Evolutionary conservation across 2,797 vertebrate genomes (phyloP).

Genomic region (Linurgus olivaceus): DNA sequence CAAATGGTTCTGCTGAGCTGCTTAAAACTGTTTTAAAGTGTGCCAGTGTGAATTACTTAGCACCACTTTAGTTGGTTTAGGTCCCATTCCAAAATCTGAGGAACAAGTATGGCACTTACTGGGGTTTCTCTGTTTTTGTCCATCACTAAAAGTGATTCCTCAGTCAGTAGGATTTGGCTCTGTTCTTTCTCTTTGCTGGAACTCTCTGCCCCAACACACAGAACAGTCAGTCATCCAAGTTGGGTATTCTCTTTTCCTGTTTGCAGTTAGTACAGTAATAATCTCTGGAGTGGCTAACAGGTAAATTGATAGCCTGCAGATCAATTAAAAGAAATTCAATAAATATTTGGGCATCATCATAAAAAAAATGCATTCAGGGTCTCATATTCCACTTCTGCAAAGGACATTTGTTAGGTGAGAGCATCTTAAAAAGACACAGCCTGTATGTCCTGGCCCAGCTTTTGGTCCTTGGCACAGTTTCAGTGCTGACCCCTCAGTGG

Average conservation of each 20-base stretch:
- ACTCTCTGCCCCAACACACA: not conserved
- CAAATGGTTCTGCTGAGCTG: not conserved
- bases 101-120: fast-evolving
- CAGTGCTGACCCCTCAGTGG: not conserved
- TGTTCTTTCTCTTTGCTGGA: not conserved
- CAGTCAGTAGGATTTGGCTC: not conserved
- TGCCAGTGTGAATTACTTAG: not conserved
- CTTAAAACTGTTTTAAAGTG: not conserved
- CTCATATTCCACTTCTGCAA: not conserved
- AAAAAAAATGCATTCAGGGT: conserved; percentile 65
- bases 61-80: not conserved
- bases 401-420: not conserved
- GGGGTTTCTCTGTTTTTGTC: not conserved
- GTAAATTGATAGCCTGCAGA: conserved; percentile 2
- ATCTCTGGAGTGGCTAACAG: not conserved
- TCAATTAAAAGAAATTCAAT: conserved; percentile 6
- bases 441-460: not conserved
- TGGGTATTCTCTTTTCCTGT: not conserved
- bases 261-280: not conserved
- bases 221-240: not conserved
- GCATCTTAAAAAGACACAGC: not conserved
- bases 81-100: not conserved
- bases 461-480: not conserved
- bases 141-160: not conserved
- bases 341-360: conserved; percentile 51